Evolutionary conservation across 2,888 invertebrate species (phyloP).

Genomic region (Maniola hyperantus): DNA sequence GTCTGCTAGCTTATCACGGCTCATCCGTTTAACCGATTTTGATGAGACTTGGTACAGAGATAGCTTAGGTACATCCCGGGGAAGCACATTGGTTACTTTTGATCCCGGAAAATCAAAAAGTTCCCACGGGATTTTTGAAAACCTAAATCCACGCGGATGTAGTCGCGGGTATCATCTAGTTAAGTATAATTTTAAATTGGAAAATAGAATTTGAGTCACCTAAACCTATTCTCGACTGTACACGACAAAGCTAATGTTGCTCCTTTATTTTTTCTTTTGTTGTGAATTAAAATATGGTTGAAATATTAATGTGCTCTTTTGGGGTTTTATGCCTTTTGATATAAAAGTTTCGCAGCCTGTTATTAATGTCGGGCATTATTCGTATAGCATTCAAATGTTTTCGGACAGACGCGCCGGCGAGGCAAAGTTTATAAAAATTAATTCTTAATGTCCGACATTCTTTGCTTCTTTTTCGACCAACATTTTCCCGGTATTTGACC

Average conservation of each 20-base stretch:
- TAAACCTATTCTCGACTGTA: constrained; percentile 1
- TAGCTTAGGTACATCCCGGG: no score
- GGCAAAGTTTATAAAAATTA: constrained; percentile 12
- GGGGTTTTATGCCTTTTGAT: constrained; percentile 41
- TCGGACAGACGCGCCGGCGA: constrained; percentile 1
- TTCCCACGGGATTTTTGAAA: no score
- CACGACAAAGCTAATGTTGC: constrained; percentile 73
- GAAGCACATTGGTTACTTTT: no score
- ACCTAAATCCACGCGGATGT: no score
- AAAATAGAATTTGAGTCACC: neutral
- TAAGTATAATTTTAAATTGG: no score
- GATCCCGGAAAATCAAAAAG: no score
- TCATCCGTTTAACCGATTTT: no score
- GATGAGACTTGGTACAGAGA: no score
- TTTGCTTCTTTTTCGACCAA: neutral
- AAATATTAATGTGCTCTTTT: constrained; percentile 36
- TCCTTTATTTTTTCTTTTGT: constrained; percentile 53
- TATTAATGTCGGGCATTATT: constrained; percentile 44
- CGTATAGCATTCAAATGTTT: constrained; percentile 39
- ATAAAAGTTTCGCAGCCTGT: constrained; percentile 30
- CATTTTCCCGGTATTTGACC: constrained; percentile 17
- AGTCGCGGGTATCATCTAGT: no score
- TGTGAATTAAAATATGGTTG: constrained; percentile 37
- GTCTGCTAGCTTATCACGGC: no score
- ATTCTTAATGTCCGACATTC: constrained; percentile 10